Evolutionary conservation across 2,888 invertebrate species (phyloP).

Genomic region (Temnothorax ravouxi): DNA sequence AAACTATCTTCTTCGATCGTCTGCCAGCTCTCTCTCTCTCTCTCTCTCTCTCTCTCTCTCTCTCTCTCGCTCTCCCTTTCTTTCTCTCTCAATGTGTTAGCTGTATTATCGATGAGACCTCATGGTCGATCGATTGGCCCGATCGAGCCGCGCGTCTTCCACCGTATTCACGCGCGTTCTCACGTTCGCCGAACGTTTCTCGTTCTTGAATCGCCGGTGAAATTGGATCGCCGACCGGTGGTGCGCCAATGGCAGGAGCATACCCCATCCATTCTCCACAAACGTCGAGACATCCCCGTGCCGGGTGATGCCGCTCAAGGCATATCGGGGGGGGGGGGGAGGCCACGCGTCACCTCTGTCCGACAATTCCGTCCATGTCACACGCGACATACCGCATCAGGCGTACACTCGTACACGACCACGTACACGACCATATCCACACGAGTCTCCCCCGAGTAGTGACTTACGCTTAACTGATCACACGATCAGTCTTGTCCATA

Average conservation of each 20-base stretch:
- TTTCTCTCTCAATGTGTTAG: constrained; percentile 60
- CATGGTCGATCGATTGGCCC: constrained; percentile 56
- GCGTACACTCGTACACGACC: constrained; percentile 55
- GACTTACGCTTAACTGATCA: constrained; percentile 47
- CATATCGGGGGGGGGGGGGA: not conserved
- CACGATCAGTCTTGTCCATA: constrained; percentile 33
- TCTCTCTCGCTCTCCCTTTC: constrained; percentile 29
- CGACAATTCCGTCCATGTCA: constrained; percentile 49
- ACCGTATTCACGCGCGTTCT: constrained; percentile 27
- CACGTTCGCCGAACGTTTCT: constrained; percentile 36
- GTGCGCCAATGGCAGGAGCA: constrained; percentile 38
- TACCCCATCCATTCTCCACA: constrained; percentile 24
- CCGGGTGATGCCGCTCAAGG: constrained; percentile 5
- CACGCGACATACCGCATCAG: constrained; percentile 56
- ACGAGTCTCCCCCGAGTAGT: constrained; percentile 36
- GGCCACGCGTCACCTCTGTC: not conserved
- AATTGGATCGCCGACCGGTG: constrained; percentile 38
- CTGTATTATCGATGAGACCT: constrained; percentile 66
- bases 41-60: constrained; percentile 43
- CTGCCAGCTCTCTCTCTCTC: constrained; percentile 28
- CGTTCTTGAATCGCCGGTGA: constrained; percentile 42
- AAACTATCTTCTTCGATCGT: constrained; percentile 51
- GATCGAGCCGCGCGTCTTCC: constrained; percentile 60
- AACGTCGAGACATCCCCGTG: constrained; percentile 15
- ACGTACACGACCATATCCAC: constrained; percentile 60